Evolutionary conservation across 1,140 invertebrate genomes (phyloP).

Genomic region (Doryteuthis pealeii): DNA sequence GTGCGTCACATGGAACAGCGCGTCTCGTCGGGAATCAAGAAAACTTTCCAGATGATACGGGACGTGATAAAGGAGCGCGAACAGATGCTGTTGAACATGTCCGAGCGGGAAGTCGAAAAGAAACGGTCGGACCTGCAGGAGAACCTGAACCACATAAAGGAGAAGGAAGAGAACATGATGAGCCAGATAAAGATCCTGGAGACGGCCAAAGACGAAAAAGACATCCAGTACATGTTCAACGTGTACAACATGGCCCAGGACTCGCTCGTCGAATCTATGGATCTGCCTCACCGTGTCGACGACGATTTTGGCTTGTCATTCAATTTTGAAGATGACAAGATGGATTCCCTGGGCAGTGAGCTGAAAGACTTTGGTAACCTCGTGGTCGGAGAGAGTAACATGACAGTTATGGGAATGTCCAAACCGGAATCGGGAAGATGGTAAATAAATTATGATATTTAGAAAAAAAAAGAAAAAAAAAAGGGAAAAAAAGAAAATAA

Average conservation of each 20-base stretch:
- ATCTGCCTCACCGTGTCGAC: background rate
- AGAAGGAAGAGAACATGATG: conserved; percentile 37
- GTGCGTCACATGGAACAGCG: conserved; percentile 46
- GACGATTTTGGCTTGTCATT: background rate
- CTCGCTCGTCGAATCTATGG: conserved; percentile 18
- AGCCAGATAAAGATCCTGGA: conserved; percentile 36
- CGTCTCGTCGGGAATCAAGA: conserved; percentile 39
- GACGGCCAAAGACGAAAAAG: conserved; percentile 40
- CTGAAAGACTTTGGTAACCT: conserved; percentile 2
- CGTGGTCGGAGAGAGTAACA: background rate
- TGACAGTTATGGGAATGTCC: background rate
- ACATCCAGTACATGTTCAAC: conserved; percentile 48
- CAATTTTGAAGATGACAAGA: background rate
- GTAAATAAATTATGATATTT: background rate
- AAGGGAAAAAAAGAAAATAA: no score
- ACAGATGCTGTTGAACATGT: conserved; percentile 41
- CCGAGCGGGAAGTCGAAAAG: conserved; percentile 46
- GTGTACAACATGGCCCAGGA: conserved; percentile 44
- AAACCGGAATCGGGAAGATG: no score
- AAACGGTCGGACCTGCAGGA: conserved; percentile 40
- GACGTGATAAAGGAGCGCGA: conserved; percentile 46
- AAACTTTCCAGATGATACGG: conserved; percentile 46
- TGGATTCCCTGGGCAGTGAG: background rate
- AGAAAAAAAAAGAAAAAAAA: background rate
- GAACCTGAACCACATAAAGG: conserved; percentile 34